Base-by-base conservation (phyloP, 2,797 vertebrate genomes). In the Acipenser ruthenus region DNA sequence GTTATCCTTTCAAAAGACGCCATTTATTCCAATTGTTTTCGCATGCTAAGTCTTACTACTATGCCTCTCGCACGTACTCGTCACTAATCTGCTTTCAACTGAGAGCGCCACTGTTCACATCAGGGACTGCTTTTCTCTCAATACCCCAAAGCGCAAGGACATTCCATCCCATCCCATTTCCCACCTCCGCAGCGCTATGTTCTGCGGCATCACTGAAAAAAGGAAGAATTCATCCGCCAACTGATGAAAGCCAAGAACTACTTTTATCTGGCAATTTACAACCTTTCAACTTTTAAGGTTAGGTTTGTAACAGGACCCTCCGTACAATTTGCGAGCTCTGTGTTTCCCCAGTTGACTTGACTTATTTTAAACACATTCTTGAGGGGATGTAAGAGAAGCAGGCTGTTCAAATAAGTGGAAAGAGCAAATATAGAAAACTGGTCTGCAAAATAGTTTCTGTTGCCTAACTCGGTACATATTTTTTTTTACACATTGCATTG, bases 11-110 rank as follows among this genome's bases (percentile, higher is more conserved):
- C 80, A 67, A 80, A 75, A 71, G 71, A 75, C 82, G 79, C 89
- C 90, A 92, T 92, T 89, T 87, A 90, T 71, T 65, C 74, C 10
- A 78, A 68, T 72, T 72, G 73, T 85, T 70, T 69, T 67, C 47
- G 78, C 90, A 91, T 91, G 72, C 85, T 83, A 69, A 69, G 67
- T 73, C 63, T 73, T 66, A 60, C 71, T 67, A 73, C 63, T 76
- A 73, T 68, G 73, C 78, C 79, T 77, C 75, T 73, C 65, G 67
- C 18, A 70, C 64, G 74, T 77, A 65, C 83, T 64, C 65, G 18
- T 63, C 68, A 70, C 65, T 68, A 79, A 73, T 82, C 73, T 37
- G 63, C 70, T 64, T 47, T 7, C 72, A 71, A 76, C 63, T 66
- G 59, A 50, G 68, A 37, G 68, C 18, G 72, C 69, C 65, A 23